Conservation (phyloP, 2,888 invertebrate species). For the Synanthedon andrenaeformis region DNA sequence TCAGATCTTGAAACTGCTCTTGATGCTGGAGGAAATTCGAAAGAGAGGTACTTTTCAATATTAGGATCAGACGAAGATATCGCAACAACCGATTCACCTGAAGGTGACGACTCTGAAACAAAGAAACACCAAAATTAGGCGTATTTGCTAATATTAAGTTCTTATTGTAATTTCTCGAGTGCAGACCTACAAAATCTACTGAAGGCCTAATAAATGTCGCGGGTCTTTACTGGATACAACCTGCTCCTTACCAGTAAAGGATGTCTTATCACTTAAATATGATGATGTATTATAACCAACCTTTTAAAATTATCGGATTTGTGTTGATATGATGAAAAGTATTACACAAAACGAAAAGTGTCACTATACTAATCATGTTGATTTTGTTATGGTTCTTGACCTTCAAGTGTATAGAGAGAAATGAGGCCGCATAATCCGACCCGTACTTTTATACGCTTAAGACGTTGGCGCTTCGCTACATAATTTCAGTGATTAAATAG, state of each 20-base stretch:
- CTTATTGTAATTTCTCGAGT: too few species aligned
- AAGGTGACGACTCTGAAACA: slow-evolving; percentile 34
- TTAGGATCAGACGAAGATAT: slow-evolving; percentile 40
- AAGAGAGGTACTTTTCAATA: slow-evolving; percentile 25
- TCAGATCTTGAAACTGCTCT: slow-evolving; percentile 10
- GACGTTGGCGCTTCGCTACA: slow-evolving; percentile 5
- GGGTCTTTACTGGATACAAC: too few species aligned
- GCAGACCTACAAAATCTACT: neutral
- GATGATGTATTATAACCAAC: slow-evolving; percentile 16
- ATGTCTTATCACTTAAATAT: neutral
- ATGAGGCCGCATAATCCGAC: slow-evolving; percentile 8
- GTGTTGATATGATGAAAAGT: slow-evolving; percentile 13
- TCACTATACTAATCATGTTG: neutral
- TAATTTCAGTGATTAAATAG: slow-evolving; percentile 11
- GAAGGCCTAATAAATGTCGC: neutral
- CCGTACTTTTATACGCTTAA: slow-evolving; percentile 11
- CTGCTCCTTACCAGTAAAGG: too few species aligned
- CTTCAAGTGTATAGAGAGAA: slow-evolving; percentile 6
- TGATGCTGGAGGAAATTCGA: slow-evolving; percentile 8
- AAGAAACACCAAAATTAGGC: slow-evolving; percentile 1
- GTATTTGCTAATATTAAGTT: too few species aligned
- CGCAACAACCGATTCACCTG: slow-evolving; percentile 34
- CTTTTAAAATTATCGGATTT: slow-evolving; percentile 34
- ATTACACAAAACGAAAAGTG: slow-evolving; percentile 8
- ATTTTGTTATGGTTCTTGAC: slow-evolving; percentile 4